phyloP scores from a whole-genome alignment of 2,113 vertebrate genomes.

The Pongo pygmaeus region DNA sequence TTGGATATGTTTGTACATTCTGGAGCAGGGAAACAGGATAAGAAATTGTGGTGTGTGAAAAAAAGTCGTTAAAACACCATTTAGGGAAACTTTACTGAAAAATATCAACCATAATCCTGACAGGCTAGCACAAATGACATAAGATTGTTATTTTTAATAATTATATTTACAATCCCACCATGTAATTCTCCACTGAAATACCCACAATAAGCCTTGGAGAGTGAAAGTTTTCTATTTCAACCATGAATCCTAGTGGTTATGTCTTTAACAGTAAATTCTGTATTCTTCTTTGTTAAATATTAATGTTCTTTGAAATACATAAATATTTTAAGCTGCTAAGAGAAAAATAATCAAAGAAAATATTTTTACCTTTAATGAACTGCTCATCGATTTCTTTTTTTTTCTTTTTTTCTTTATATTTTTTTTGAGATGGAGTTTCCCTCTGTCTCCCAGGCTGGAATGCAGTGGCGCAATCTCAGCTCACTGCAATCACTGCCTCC shows the following conservation, averaged over 20 bases:
- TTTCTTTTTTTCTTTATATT: too few species aligned
- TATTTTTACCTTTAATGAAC: neutral
- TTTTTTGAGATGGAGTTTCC: too few species aligned
- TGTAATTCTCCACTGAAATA: neutral
- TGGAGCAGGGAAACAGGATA: neutral
- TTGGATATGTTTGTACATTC: neutral
- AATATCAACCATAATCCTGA: neutral
- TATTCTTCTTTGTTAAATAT: neutral
- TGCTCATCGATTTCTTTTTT: neutral
- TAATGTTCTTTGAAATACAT: neutral
- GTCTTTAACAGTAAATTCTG: neutral
- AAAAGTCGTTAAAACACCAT: neutral
- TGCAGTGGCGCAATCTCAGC: too few species aligned
- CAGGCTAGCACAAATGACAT: neutral
- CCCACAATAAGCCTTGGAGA: neutral
- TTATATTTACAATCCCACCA: neutral
- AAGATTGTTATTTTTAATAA: neutral
- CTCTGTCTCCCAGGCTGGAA: too few species aligned
- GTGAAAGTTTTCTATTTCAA: neutral
- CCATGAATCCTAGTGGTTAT: neutral
- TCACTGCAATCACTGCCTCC: too few species aligned
- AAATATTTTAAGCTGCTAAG: constrained; percentile 6
- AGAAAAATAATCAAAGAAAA: neutral
- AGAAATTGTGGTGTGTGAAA: neutral
- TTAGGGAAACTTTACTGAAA: neutral